Evolutionary conservation across 2,888 invertebrate species (phyloP).

Genomic region (Eutolmus rufibarbis): DNA sequence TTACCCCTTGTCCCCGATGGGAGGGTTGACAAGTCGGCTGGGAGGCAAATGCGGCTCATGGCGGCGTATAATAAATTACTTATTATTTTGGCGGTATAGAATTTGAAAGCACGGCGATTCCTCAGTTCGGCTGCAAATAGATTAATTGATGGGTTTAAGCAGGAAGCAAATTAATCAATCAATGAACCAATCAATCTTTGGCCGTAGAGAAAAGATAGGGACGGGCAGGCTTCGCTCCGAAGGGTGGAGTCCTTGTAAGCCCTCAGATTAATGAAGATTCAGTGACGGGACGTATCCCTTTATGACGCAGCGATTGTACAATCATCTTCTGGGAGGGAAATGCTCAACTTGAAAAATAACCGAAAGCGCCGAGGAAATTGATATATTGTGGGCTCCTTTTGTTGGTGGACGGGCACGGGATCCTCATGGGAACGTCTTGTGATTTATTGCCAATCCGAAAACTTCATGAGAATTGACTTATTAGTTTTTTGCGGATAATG

Average conservation of each 20-base stretch:
- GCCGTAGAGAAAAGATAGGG: conserved; percentile 13
- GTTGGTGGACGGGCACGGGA: not conserved
- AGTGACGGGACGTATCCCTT: conserved; percentile 36
- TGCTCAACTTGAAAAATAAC: conserved; percentile 28
- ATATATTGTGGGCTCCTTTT: conserved; percentile 19
- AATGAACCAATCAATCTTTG: conserved; percentile 37
- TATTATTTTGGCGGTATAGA: not conserved
- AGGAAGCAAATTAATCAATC: conserved; percentile 35
- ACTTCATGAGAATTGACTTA: conserved; percentile 35
- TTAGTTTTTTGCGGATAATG: conserved; percentile 17
- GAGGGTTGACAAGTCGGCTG: not conserved
- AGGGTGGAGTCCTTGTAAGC: not conserved
- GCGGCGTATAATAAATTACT: conserved; percentile 9
- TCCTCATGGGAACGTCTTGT: conserved; percentile 15
- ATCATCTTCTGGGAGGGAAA: conserved; percentile 24
- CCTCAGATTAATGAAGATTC: conserved; percentile 38
- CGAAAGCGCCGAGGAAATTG: conserved; percentile 24
- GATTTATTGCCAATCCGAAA: conserved; percentile 17
- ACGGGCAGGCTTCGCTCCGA: not conserved
- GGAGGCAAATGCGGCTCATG: not conserved
- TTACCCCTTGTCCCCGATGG: not conserved
- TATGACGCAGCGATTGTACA: conserved; percentile 32
- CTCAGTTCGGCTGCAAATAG: conserved; percentile 3
- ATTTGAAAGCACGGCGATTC: not conserved
- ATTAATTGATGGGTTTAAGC: conserved; percentile 30